Evolutionary conservation across 2,888 invertebrate species (phyloP).

Genomic region (Lasioglossum villosulum): DNA sequence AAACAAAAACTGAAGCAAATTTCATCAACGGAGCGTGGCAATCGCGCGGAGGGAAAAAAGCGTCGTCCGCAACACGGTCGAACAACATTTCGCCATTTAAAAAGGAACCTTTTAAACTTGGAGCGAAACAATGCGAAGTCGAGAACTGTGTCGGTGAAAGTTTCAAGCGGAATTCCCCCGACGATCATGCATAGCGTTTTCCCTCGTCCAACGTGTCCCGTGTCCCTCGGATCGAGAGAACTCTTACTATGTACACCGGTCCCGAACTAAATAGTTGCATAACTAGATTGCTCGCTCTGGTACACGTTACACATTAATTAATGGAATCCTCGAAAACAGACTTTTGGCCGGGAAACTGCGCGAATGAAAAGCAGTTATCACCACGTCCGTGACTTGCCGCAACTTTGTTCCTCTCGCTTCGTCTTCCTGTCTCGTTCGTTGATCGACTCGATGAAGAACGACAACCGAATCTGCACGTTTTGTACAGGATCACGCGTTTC

Average conservation of each 20-base stretch:
- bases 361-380: not conserved
- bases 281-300: constrained; percentile 28
- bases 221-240: not conserved
- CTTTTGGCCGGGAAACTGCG: not conserved
- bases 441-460: not conserved
- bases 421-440: not conserved
- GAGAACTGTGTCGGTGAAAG: constrained; percentile 12
- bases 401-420: not conserved
- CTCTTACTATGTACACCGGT: constrained; percentile 8
- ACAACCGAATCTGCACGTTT: not conserved
- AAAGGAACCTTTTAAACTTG: not conserved
- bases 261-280: constrained; percentile 34
- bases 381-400: not conserved
- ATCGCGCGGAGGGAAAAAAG: not conserved
- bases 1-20: not conserved
- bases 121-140: not conserved
- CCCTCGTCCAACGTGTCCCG: not conserved
- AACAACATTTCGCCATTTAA: constrained; percentile 4
- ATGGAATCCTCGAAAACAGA: constrained; percentile 27
- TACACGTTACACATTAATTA: constrained; percentile 26
- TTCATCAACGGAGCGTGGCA: not conserved
- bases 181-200: constrained; percentile 7
- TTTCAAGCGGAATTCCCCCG: not conserved
- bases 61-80: not conserved
- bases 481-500: not conserved